Evolutionary conservation across 2,113 vertebrate species (phyloP).

Genomic region (Camarhynchus parvulus): DNA sequence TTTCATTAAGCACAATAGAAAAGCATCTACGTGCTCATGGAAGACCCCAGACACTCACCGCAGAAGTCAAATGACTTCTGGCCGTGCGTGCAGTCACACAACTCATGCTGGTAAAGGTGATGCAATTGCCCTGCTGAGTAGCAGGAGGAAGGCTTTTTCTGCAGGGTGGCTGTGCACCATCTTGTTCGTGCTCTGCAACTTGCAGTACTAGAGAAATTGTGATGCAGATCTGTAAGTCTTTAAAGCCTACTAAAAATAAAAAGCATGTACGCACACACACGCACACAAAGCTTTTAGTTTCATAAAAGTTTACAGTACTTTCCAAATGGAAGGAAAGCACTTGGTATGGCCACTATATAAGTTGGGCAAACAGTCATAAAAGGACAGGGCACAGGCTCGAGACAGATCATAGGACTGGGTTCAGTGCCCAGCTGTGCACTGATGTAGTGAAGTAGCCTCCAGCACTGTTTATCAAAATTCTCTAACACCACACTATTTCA

Average conservation of each 20-base stretch:
- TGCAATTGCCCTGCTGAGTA: neutral
- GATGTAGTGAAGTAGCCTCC: slow-evolving; percentile 52
- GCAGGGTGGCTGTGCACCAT: accelerated
- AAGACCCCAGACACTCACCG: neutral
- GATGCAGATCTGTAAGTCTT: slow-evolving; percentile 42
- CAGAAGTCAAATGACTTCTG: neutral
- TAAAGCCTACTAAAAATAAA: slow-evolving; percentile 32
- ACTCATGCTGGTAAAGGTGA: neutral
- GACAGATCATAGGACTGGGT: neutral
- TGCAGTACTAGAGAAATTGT: neutral
- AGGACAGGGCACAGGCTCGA: neutral
- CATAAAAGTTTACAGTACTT: neutral
- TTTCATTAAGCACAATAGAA: neutral
- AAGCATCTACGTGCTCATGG: neutral
- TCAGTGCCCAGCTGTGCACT: slow-evolving; percentile 17
- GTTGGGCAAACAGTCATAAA: neutral
- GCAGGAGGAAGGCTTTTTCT: neutral
- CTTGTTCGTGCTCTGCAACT: neutral
- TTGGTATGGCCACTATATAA: neutral
- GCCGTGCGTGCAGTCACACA: neutral
- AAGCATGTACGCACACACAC: neutral
- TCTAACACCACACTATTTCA: slow-evolving; percentile 20
- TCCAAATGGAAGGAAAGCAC: neutral
- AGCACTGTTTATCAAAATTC: slow-evolving; percentile 52
- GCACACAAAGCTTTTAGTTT: neutral